Base-by-base conservation (phyloP, 1,140 invertebrate species). In the Diprion similis region DNA sequence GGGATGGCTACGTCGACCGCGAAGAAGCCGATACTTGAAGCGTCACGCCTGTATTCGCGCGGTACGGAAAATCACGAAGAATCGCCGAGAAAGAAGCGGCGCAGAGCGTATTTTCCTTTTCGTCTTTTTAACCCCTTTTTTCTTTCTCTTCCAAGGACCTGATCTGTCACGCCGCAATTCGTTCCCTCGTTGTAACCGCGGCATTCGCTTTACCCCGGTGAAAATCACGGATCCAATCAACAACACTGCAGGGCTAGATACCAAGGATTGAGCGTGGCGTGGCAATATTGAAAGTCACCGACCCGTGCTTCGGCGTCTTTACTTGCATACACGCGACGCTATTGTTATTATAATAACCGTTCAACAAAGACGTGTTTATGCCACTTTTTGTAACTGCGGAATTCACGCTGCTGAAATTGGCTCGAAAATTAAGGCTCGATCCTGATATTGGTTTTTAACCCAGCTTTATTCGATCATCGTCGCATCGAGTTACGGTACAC, bases 81-180 rank as follows among this genome's bases (percentile, higher is more conserved):
- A 59, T 59, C n/a, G 11, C 51, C 51, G 51, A 59, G 51, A 59
- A 59, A 8, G 51, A 59, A 59, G 51, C 51, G 51, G 51, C 51
- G n/a, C 9, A 59, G n/a, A 59, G 51, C 51, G 11, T 37, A 59
- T 59, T 59, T 59, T 59, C n/a, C n/a, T 59, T 59, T 37, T 37
- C 24, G 24, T 37, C 24, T 37, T 37, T 37, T 37, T 37, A 37
- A 37, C 24, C 24, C 24, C 6, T 17, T 59, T 59, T 59, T 37
- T 37, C 24, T 37, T 37, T 37, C 24, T 37, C 24, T 37, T 37
- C 51, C 24, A 15, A 59, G 51, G 51, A 59, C 51, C 3, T 59
- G 51, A 59, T 59, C 51, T 59, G 51, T 59, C 51, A 59, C 51
- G 51, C 51, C 51, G 51, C 51, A 17, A 59, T 59, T 59, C 51